Base-by-base conservation (phyloP, 2,797 vertebrate genomes). In the Heteromormyrus szaboi region DNA sequence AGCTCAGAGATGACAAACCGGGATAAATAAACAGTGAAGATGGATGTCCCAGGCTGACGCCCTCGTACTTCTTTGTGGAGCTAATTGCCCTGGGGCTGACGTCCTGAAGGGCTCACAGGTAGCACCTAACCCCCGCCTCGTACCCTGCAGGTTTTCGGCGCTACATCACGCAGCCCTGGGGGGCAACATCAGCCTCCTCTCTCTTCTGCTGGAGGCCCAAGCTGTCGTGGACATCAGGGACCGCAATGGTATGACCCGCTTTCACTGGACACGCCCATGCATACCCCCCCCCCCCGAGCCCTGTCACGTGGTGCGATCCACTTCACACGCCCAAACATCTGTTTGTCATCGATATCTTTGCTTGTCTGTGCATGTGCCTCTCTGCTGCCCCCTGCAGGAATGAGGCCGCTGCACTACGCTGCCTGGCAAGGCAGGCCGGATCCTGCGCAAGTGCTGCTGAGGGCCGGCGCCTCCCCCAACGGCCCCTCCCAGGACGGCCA, bases 111-210 rank as follows among this genome's bases (percentile, higher is more conserved):
- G 37, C 37, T 44, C 11, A 11, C 12, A 41, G 51, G 1, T 7
- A n/a, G 53, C 19, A 2, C n/a, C 56, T 65, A 4, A 46, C 22
- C 37, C 37, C 86, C 6, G 3, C 56, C 17, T 50, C 14, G 7
- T 1, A 17, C 59, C 86, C 41, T 53, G 7, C 93, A 99, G 98
- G 91, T 99, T 99, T 93, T 99, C 98, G 0, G 97, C 97, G 0
- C 96, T 99, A 88, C 98, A 99, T 87, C 98, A 99, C 0, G 98
- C 98, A 0, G 97, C 98, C n/a, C 96, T 99, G 90, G 98, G 97
- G 0, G 98, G 98, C 53, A 98, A 96, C 92, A 93, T 96, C 0
- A 97, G 98, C 89, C 97, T 99, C 89, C 96, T 99, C 90, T 94
- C 95, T 0, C 93, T 97, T 3, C 95, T 99, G 91, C 95, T 99